Evolutionary conservation across 2,113 vertebrate species (phyloP).

Genomic region (Cyprinus carpio): DNA sequence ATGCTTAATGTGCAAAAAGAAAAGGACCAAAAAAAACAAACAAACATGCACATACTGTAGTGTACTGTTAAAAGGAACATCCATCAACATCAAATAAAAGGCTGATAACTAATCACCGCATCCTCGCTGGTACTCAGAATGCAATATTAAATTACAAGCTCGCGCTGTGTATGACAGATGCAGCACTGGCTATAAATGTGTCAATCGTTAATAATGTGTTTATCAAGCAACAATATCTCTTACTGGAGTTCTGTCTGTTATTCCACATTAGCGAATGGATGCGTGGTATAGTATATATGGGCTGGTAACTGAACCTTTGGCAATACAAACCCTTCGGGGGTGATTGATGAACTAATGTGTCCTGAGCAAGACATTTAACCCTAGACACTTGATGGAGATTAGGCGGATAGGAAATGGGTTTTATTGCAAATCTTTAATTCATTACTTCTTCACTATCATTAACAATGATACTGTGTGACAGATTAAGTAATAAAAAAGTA

Average conservation of each 20-base stretch:
- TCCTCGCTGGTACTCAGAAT: slow-evolving; percentile 15
- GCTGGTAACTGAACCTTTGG: not conserved
- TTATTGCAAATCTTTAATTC: not conserved
- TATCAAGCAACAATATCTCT: slow-evolving; percentile 24
- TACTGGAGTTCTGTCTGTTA: not conserved
- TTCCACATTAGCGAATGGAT: not conserved
- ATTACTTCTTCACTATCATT: not conserved
- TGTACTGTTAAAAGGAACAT: slow-evolving; percentile 7
- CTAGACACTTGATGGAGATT: not conserved
- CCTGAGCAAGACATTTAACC: not conserved
- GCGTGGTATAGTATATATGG: not conserved
- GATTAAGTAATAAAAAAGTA: not conserved
- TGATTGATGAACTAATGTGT: not conserved
- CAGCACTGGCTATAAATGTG: not conserved
- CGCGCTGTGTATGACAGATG: not conserved
- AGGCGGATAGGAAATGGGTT: not conserved
- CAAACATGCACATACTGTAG: not conserved
- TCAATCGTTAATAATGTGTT: slow-evolving; percentile 29
- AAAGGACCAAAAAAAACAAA: not conserved
- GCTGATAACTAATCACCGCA: slow-evolving; percentile 33
- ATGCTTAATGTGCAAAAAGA: not conserved
- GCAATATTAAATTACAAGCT: slow-evolving; percentile 35
- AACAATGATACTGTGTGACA: not conserved
- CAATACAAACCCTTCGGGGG: not conserved
- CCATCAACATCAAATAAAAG: slow-evolving; percentile 17